A percentile compares a stretch with the other conserved stretches of the same genome.
phyloP scores from a whole-genome alignment of 2,888 invertebrate genomes.

The Nemotelus pantherinus region DNA sequence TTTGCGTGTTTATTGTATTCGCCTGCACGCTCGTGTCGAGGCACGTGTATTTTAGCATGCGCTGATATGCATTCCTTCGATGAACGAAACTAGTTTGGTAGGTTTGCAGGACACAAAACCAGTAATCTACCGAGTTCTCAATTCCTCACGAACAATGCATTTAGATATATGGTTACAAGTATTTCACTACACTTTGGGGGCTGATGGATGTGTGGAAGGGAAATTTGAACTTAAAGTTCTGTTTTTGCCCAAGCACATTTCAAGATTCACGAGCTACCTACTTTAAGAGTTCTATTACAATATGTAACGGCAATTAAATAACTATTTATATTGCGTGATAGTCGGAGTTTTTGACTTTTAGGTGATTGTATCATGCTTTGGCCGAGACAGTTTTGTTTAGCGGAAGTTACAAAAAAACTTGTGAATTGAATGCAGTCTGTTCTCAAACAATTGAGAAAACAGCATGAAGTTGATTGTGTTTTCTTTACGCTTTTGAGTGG shows the following conservation, averaged over 20 bases:
- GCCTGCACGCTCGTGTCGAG: conserved; percentile 10
- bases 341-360: not conserved
- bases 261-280: not conserved
- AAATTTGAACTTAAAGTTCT: no score
- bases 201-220: no score
- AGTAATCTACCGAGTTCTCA: not conserved
- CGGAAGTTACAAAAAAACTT: no score
- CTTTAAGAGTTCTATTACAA: not conserved
- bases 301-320: not conserved
- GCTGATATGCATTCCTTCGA: conserved; percentile 23
- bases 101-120: conserved; percentile 24
- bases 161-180: no score
- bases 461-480: no score
- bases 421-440: no score
- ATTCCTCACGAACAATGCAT: conserved; percentile 1
- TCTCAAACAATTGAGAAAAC: no score
- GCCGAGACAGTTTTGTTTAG: not conserved
- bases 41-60: conserved; percentile 48
- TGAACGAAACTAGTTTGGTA: conserved; percentile 29
- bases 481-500: no score
- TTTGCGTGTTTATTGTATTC: not conserved
- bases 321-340: conserved; percentile 13
- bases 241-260: no score
- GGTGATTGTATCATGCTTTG: not conserved
- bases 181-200: no score